Base-by-base conservation (phyloP, 2,113 vertebrate species). In the Lucifuga dentata region DNA sequence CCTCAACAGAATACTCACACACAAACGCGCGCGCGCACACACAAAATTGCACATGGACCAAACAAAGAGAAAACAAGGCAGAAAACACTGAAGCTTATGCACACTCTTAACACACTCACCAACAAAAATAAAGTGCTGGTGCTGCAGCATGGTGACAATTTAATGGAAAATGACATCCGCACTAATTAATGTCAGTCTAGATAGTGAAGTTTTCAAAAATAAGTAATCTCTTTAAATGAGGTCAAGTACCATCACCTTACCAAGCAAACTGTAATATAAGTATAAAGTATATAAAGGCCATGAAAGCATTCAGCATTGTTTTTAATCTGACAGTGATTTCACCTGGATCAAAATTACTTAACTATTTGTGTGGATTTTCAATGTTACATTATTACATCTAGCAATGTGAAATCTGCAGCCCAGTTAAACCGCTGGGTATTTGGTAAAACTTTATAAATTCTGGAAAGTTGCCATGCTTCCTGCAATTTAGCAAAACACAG, bases 1-100 rank as follows among this genome's bases (percentile, higher is more conserved):
- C 71, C 80, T 86, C 78, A 17, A 69, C 88, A 85, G 75, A 85
- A 86, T 50, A 65, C 65, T 60, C 62, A 53, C 45, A 57, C 29
- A 64, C 46, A 72, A 58, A 58, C 7, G 58, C 61, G 55, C 53
- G 71, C 62, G 74, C 26, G 68, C 4, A 62, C 61, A 56, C 53
- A 73, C 62, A 76, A 70, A 74, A 63, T 68, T 65, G 73, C 64
- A 73, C 38, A 80, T 17, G 41, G 29, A 52, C 76, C 53, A 63
- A 76, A 73, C 60, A 78, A 72, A 69, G 24, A 24, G 2, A 16
- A 68, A 32, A 61, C 19, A 45, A 39, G 12, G 21, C 36, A 50
- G 38, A 21, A 56, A 60, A 48, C 15, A 24, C 33, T 44, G 11
- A 23, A 1, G 2, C 46, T 20, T 15, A 35, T 41, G n/a, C 50